Evolutionary conservation across 2,797 vertebrate genomes (phyloP), one percentile per base, ranked within the genome.

Genomic region (Sciurus carolinensis): DNA sequence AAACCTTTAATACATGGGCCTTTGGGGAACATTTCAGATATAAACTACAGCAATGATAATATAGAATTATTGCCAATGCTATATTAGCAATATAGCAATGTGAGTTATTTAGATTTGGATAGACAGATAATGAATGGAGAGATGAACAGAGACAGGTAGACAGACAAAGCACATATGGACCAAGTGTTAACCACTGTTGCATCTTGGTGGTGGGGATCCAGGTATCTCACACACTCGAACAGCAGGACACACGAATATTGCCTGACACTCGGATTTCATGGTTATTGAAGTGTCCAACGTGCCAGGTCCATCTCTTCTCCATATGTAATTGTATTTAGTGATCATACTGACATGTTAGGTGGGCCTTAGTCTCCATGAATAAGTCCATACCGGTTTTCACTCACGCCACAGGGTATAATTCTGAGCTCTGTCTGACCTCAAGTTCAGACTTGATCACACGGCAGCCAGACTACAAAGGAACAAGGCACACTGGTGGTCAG

Each of bases 61-160:
- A 69, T 42, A 59, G 24, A 87, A 83, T 69, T 85, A 93, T 39
- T 80, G n/a, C 44, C 77, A 81, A 77, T 76, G 30, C 76, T 95
- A 44, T 92, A 67, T 57, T 57, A 57, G 20, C 20, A 1, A 22
- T 22, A 22, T 57, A 57, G 54, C 54, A 22, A 22, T 57, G 5
- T 62, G 36, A 50, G n/a, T 90, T 87, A 47, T 12, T 22, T 6
- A 90, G 24, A 47, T 44, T 52, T 80, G 81, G 28, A 67, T 3
- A n/a, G 50, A 72, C 3, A 30, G 59, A 44, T 11, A 69, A 83
- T 18, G 13, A 15, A n/a, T 10, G 7, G 47, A 14, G 64, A 24
- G 52, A 14, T 10, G 30, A 30, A 44, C 12, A 54, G 44, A 69
- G 3, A 86, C 7, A n/a, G 12, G 3, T 7, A 26, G 22, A 44